A percentile compares a stretch with the other conserved stretches of the same genome.
phyloP scores from a whole-genome alignment of 2,797 vertebrate species.

The Falco rusticolus region DNA sequence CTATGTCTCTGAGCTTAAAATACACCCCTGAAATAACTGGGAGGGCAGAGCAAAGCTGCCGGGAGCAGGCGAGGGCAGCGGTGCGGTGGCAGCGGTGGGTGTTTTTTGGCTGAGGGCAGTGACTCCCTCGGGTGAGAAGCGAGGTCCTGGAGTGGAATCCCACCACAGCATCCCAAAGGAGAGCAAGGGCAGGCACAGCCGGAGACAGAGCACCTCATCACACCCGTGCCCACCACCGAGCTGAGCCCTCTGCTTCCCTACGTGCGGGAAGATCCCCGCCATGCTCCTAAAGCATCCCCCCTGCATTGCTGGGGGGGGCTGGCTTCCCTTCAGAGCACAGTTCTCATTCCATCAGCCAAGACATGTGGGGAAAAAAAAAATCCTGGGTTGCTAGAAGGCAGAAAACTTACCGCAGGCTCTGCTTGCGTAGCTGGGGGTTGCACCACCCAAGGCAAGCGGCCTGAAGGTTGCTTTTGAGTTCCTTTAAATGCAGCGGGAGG shows the following conservation, averaged over 20 bases:
- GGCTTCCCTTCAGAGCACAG: background rate
- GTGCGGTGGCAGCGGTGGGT: rapidly evolving
- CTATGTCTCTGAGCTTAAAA: background rate
- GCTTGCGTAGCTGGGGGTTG: background rate
- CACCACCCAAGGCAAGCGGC: background rate
- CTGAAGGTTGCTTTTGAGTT: background rate
- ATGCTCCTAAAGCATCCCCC: background rate
- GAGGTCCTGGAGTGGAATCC: background rate
- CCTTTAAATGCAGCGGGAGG: rapidly evolving
- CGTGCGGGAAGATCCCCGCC: rapidly evolving
- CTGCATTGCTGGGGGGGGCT: background rate
- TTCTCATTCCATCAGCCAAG: background rate
- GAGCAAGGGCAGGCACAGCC: background rate
- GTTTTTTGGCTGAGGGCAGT: rapidly evolving
- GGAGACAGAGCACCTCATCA: background rate
- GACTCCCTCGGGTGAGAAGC: background rate
- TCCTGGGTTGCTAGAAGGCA: background rate
- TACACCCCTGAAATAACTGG: background rate
- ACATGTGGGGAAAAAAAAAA: background rate
- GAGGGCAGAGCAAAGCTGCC: background rate
- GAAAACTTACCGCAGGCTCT: background rate
- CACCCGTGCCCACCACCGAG: rapidly evolving
- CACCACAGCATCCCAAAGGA: background rate
- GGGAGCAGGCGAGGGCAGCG: background rate
- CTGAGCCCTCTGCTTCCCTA: background rate